Base-by-base conservation (phyloP, 2,888 invertebrate species). In the Eupithecia centaureata region DNA sequence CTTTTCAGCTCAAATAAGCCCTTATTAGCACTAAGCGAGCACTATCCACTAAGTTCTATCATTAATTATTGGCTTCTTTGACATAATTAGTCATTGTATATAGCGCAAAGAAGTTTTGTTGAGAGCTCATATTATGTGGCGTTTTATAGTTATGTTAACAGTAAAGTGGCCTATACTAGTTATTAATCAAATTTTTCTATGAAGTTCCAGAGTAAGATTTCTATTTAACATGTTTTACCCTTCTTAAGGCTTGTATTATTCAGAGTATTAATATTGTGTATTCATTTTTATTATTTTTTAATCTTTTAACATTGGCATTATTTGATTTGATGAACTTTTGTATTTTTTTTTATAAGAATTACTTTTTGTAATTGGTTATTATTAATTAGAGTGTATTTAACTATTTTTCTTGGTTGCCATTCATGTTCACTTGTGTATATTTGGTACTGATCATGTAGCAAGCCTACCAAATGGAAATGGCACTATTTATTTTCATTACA, bases 1-100 rank as follows among this genome's bases (percentile, higher is more conserved):
- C 89, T 87, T 89, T 80, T 85, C 89, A 90, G 92, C 92, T 92
- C 92, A 91, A 91, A 89, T 82, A 83, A 81, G 81, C 87, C 85
- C 82, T 81, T 67, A 79, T 78, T 91, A 91, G 91, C 86, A 89
- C 86, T 92, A 92, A 90, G 92, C 87, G 75, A 87, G 86, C 89
- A 87, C 86, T 89, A 82, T 82, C 80, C 86, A 88, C 87, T 88
- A 86, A 88, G 87, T 82, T 86, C 81, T 86, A 84, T 56, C n/a
- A 27, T 89, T 91, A 88, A 87, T 87, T 88, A 84, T 89, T 85
- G 82, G 84, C 89, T 87, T 88, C 85, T 89, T 89, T 89, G 87
- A 82, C 85, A 83, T 86, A 79, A 81, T 83, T 82, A 91, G 87
- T 89, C 90, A 90, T 86, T 91, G 90, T 91, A 90, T 86, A 90